These are phyloP conservation scores for Entomobrya multifasciata DNA, from an alignment of 2,888 invertebrate species.

Conservation along the genomic window DNA sequence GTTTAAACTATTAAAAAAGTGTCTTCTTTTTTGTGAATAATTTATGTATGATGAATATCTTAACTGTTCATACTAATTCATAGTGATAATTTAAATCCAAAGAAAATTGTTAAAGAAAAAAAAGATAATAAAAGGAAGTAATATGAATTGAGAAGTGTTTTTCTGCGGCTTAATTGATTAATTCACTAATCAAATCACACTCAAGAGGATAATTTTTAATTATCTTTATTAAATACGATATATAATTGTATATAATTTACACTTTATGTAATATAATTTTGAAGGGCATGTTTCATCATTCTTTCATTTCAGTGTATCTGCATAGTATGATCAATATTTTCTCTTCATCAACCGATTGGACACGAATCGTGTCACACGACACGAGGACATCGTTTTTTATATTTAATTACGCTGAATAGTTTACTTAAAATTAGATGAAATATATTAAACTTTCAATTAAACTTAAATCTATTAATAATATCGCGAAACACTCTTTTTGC, in stretches of 20 bases:
- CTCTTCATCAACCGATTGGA: too few species aligned
- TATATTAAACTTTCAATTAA: too few species aligned
- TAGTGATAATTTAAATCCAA: slow-evolving; percentile 1
- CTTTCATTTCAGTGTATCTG: neutral
- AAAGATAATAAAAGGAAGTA: slow-evolving; percentile 9
- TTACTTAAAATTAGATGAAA: too few species aligned
- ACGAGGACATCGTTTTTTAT: neutral
- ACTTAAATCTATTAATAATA: too few species aligned
- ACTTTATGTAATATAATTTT: neutral
- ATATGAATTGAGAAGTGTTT: slow-evolving; percentile 12
- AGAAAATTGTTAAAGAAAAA: neutral
- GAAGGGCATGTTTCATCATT: neutral
- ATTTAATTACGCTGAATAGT: neutral
- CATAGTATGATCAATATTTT: too few species aligned
- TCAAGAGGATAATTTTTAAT: too few species aligned
- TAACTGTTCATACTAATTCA: too few species aligned
- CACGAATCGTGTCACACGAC: neutral
- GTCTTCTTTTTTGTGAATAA: slow-evolving; percentile 12
- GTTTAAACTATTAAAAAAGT: neutral
- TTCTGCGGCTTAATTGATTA: too few species aligned
- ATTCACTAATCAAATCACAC: too few species aligned
- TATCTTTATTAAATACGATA: slow-evolving; percentile 20
- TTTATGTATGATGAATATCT: slow-evolving; percentile 13
- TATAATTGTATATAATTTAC: slow-evolving; percentile 22
- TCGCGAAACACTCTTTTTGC: neutral